Base-by-base conservation (phyloP, 2,797 vertebrate genomes). In the Amphiprion clarkii region DNA sequence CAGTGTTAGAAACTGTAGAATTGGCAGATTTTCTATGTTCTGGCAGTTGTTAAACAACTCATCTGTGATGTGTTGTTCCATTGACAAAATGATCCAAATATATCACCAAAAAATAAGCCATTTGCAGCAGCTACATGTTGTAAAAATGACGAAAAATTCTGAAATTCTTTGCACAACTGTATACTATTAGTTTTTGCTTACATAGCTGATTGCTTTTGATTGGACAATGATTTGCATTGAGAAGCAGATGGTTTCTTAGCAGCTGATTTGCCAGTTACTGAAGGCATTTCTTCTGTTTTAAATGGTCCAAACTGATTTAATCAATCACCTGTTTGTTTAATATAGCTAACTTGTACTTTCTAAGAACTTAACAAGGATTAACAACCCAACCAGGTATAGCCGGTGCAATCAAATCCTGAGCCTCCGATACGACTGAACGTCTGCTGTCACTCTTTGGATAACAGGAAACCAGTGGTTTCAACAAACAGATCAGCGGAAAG, bases 381-480 rank as follows among this genome's bases (percentile, higher is more conserved):
- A 25, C 6, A 51, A 39, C 31, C 33, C 19, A 9, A 36, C 44
- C 33, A 54, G 0, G 16, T 54, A 39, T n/a, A 48, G 19, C 33
- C 25, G 27, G 2, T 65, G 48, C 63, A 66, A 44, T n/a, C 17
- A 40, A 21, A 42, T 64, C 53, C 23, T 19, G 46, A 11, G 44
- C n/a, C 51, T n/a, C 42, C 31, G 42, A 49, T 27, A 12, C 42
- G 31, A 48, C 39, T 31, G n/a, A 68, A 51, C 56, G 36, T 39
- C 10, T 39, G 36, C 6, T 57, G 54, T 67, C 46, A 23, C 48
- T 58, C 48, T 55, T 39, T 49, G 7, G 3, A 33, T 33, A 39
- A 40, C 31, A 53, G 36, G 61, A 66, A 62, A 8, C 29, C 17
- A 48, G 48, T 21, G 31, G 39, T 42, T 69, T 49, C 59, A 33